Conservation (phyloP, 1,140 invertebrate species). For the Plodia interpunctella region DNA sequence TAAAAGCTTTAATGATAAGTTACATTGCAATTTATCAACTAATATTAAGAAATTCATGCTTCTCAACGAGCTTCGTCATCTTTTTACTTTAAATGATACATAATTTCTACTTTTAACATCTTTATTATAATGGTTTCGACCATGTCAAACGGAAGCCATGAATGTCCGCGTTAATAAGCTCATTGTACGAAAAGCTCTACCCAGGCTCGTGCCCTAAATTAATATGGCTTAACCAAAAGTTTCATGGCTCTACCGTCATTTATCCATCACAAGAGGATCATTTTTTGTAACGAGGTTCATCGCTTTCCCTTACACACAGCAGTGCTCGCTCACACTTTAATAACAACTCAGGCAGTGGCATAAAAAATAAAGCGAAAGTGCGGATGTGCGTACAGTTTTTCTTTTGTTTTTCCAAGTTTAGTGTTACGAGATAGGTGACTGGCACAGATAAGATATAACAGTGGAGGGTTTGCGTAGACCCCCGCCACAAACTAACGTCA, state of each 20-base stretch:
- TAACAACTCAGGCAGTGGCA: background rate
- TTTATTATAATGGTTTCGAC: background rate
- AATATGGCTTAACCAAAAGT: constrained; percentile 4
- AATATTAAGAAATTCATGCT: no score
- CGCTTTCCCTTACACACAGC: constrained; percentile 1
- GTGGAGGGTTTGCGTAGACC: background rate
- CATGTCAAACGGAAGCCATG: background rate
- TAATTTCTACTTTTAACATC: background rate
- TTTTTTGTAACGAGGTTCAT: constrained; percentile 6
- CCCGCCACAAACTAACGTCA: background rate
- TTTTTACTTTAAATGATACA: no score
- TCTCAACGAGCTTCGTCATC: no score
- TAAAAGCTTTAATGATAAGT: no score
- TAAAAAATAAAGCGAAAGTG: constrained; percentile 6
- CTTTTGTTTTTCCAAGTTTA: constrained; percentile 5
- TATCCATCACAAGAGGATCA: constrained; percentile 1
- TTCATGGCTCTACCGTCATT: constrained; percentile 3
- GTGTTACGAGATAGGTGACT: background rate
- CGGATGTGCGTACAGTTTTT: constrained; percentile 3
- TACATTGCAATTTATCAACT: no score
- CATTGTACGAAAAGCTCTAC: background rate
- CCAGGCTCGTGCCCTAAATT: background rate
- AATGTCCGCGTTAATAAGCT: constrained; percentile 6
- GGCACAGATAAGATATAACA: background rate
- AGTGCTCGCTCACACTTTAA: background rate